Conservation (phyloP, 1,140 invertebrate genomes). For the Diachasmimorpha longicaudata region DNA sequence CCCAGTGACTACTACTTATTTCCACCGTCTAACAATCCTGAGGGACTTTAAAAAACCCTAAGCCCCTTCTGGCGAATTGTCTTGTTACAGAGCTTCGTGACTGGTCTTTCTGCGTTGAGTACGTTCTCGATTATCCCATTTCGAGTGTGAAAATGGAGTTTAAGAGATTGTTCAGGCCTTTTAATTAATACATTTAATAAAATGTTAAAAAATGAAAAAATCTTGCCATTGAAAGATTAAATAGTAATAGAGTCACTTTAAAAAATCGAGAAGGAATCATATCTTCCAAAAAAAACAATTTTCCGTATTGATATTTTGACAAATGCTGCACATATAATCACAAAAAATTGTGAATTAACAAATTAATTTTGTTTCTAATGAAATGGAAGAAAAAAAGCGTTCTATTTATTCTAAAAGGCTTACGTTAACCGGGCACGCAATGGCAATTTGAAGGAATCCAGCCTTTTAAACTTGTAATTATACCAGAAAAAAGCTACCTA, state of each 20-base stretch:
- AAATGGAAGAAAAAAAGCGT: not conserved
- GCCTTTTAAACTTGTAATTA: not conserved
- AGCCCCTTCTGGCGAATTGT: constrained; percentile 2
- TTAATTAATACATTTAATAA: not conserved
- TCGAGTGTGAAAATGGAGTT: not conserved
- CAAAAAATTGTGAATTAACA: constrained; percentile 4
- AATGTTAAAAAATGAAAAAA: too few relatives aligned
- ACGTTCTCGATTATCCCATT: constrained; percentile 10
- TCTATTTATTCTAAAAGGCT: too few relatives aligned
- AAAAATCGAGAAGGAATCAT: too few relatives aligned
- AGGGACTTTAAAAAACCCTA: not conserved
- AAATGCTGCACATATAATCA: not conserved
- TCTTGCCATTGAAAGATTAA: too few relatives aligned
- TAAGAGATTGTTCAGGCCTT: not conserved
- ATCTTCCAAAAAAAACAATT: too few relatives aligned
- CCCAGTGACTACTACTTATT: not conserved
- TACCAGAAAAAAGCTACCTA: not conserved
- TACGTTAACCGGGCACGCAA: not conserved
- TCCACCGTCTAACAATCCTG: not conserved
- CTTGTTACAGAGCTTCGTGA: not conserved
- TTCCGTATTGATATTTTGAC: too few relatives aligned
- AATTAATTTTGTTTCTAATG: too few relatives aligned
- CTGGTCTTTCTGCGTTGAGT: not conserved
- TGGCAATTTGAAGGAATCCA: not conserved
- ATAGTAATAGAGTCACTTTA: too few relatives aligned